Percentiles rank a stretch among this genome's conserved stretches.
Evolutionary conservation across 2,113 vertebrate genomes (phyloP).

Genomic region (Otis tarda): DNA sequence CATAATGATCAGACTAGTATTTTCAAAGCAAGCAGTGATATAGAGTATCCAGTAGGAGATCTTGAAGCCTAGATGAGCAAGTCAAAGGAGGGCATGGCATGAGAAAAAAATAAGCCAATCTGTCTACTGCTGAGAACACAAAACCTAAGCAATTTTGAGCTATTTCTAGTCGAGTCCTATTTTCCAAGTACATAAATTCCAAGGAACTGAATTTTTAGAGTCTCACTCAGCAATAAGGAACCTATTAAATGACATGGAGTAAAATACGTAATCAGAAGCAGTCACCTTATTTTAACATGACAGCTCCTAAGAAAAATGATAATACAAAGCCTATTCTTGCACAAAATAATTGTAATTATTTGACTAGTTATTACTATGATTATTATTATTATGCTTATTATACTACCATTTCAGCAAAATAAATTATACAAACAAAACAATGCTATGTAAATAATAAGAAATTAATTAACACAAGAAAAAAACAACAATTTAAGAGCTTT

Average conservation of each 20-base stretch:
- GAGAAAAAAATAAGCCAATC: not conserved
- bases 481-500: not conserved
- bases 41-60: not conserved
- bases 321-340: not conserved
- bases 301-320: not conserved
- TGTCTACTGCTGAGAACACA: not conserved
- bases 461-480: not conserved
- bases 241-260: not conserved
- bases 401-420: not conserved
- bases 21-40: not conserved
- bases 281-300: not conserved
- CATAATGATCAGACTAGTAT: not conserved
- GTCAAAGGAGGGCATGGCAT: not conserved
- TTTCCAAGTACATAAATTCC: not conserved
- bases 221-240: not conserved
- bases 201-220: not conserved
- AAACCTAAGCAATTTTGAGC: not conserved
- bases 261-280: not conserved
- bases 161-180: not conserved
- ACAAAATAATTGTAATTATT: not conserved
- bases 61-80: not conserved
- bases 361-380: not conserved
- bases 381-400: not conserved
- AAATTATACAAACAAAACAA: not conserved
- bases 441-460: not conserved